Percentiles rank a stretch among this genome's conserved stretches.
These are phyloP conservation scores for Oscheius onirici DNA, from an alignment of 2,888 invertebrate genomes.

Conservation along the genomic window DNA sequence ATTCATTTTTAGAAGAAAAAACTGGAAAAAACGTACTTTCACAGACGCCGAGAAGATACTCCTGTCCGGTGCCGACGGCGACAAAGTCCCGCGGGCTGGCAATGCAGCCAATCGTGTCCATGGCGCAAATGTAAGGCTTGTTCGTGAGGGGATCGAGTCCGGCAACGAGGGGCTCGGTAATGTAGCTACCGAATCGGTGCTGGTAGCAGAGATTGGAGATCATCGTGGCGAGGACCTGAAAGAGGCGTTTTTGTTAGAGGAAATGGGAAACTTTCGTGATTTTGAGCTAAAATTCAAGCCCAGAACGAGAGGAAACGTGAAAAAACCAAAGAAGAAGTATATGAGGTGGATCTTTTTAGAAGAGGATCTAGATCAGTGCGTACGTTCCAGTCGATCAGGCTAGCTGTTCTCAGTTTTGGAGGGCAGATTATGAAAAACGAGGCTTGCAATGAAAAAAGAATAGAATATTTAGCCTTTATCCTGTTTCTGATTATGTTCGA, in stretches of 20 bases:
- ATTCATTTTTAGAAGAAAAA: neutral
- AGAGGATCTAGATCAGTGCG: no score
- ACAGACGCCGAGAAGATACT: slow-evolving; percentile 82
- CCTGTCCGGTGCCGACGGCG: slow-evolving; percentile 90
- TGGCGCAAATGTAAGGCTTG: slow-evolving; percentile 79
- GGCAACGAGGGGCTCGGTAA: slow-evolving; percentile 94
- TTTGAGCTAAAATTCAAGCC: no score
- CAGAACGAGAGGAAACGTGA: no score
- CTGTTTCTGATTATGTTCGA: no score
- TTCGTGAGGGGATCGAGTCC: slow-evolving; percentile 85
- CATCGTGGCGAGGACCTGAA: slow-evolving; percentile 85
- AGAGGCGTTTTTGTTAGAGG: neutral
- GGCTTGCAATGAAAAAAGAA: no score
- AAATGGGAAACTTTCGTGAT: no score
- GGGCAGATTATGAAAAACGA: no score
- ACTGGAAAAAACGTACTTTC: slow-evolving; percentile 77
- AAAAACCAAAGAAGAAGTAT: no score
- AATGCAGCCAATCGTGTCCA: slow-evolving; percentile 88
- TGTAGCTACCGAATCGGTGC: slow-evolving; percentile 92
- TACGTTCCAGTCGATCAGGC: no score
- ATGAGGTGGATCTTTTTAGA: no score
- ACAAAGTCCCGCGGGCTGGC: slow-evolving; percentile 86
- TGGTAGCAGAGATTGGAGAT: slow-evolving; percentile 94
- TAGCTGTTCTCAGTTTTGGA: no score
- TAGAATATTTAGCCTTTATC: no score